Evolutionary conservation across 2,113 vertebrate species (phyloP).

Genomic region (Ammodytes marinus): DNA sequence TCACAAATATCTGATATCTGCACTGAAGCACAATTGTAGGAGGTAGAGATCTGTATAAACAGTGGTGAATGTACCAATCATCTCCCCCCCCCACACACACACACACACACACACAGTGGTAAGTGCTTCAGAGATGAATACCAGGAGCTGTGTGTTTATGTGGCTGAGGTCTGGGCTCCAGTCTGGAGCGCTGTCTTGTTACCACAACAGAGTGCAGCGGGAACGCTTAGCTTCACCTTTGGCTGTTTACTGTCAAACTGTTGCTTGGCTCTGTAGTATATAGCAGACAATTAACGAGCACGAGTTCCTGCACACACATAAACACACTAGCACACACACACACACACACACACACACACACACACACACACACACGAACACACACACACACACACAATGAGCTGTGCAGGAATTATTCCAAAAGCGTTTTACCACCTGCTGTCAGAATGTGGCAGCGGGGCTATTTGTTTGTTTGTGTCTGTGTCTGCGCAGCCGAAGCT

Average conservation of each 20-base stretch:
- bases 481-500: not conserved
- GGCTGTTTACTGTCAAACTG: conserved; percentile 62
- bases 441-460: conserved; percentile 63
- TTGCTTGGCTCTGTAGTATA: conserved; percentile 36
- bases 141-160: conserved; percentile 49
- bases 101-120: not conserved
- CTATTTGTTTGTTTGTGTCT: conserved; percentile 56
- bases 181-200: conserved; percentile 54
- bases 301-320: not conserved
- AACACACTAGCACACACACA: conserved; percentile 11
- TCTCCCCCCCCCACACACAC: no score
- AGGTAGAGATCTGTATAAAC: no score
- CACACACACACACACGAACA: no score
- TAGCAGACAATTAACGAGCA: conserved; percentile 42
- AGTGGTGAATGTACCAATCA: not conserved
- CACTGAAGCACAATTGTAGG: not conserved
- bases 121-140: conserved; percentile 22
- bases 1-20: not conserved
- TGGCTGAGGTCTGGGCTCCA: conserved; percentile 36
- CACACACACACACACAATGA: conserved; percentile 11
- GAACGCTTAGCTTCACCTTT: conserved; percentile 57
- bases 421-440: conserved; percentile 68
- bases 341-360: conserved; percentile 6
- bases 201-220: conserved; percentile 45
- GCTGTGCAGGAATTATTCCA: conserved; percentile 10